These are phyloP conservation scores for Hylaeus volcanicus DNA, from an alignment of 1,140 invertebrate genomes.

Conservation along the genomic window DNA sequence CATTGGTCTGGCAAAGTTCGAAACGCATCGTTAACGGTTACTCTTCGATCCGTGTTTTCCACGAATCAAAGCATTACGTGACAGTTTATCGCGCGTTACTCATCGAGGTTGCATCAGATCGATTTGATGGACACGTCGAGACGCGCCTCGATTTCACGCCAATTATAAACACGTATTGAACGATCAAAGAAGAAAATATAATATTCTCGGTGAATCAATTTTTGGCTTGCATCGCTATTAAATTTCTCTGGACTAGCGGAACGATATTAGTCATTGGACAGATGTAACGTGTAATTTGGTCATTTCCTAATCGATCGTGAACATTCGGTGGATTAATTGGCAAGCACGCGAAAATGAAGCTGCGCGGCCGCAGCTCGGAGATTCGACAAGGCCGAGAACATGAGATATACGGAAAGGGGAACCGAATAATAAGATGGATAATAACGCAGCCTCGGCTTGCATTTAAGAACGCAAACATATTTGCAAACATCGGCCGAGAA, in stretches of 20 bases:
- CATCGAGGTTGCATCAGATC: constrained; percentile 9
- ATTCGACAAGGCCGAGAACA: background rate
- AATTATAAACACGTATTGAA: background rate
- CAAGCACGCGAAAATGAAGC: background rate
- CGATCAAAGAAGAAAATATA: background rate
- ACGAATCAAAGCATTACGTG: constrained; percentile 8
- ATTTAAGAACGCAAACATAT: constrained; percentile 55
- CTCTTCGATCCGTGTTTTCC: background rate
- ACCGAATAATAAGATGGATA: constrained; percentile 27
- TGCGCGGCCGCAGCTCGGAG: no score
- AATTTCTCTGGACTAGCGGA: no score
- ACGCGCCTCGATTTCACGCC: background rate
- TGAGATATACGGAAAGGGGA: background rate
- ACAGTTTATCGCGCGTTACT: constrained; percentile 7
- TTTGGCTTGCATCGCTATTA: no score
- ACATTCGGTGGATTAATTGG: background rate
- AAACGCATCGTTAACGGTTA: background rate
- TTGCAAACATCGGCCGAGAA: constrained; percentile 44
- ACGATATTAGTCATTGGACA: no score
- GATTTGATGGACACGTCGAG: background rate
- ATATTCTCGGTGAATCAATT: background rate
- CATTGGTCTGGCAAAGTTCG: background rate
- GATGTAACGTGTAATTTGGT: no score
- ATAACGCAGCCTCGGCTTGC: constrained; percentile 21
- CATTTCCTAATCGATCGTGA: no score